A percentile compares a stretch with the other conserved stretches of the same genome.
Evolutionary conservation across 1,140 invertebrate genomes (phyloP).

Genomic region (Aphis gossypii): DNA sequence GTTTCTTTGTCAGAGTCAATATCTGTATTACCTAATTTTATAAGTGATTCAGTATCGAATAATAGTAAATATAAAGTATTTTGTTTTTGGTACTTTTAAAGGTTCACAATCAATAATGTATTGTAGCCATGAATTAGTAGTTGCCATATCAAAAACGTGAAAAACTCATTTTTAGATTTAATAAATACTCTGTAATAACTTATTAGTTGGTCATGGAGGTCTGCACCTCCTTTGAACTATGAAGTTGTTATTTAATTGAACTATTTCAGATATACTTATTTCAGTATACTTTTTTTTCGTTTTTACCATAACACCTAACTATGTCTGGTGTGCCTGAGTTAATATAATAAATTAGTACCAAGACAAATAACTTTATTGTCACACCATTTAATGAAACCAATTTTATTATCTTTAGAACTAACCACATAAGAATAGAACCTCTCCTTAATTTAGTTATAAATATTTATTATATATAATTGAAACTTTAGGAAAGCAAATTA

Average conservation of each 20-base stretch:
- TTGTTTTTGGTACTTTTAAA: neutral
- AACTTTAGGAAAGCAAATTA: conserved; percentile 54
- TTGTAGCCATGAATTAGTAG: too few species aligned
- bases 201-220: neutral
- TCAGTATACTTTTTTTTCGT: neutral
- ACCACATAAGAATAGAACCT: conserved; percentile 45
- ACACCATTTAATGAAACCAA: neutral
- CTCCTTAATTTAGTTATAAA: conserved; percentile 57
- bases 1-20: neutral
- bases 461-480: conserved; percentile 58
- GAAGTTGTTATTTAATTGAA: neutral
- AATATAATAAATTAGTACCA: neutral
- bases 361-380: neutral
- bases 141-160: too few species aligned
- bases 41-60: neutral
- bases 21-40: neutral
- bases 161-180: neutral
- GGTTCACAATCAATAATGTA: neutral
- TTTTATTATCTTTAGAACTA: neutral
- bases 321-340: neutral
- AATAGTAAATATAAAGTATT: neutral
- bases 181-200: conserved; percentile 6
- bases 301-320: neutral
- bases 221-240: neutral
- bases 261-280: neutral